Percentiles rank a stretch among this genome's conserved stretches.
Evolutionary conservation across 2,113 vertebrate genomes (phyloP).

Genomic region (Cyrtonyx montezumae): DNA sequence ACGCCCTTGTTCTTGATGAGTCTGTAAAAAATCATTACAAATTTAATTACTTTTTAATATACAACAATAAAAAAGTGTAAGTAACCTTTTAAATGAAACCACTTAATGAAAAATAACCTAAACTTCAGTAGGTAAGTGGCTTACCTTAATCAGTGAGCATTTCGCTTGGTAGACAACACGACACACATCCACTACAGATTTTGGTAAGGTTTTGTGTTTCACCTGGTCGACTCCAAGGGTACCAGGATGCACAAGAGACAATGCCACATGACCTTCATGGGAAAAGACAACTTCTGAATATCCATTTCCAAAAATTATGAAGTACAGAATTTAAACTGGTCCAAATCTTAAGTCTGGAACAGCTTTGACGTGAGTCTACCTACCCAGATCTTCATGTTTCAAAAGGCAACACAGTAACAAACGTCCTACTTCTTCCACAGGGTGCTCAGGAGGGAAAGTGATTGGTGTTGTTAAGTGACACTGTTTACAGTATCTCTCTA

Average conservation of each 20-base stretch:
- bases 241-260: conserved; percentile 92
- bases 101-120: neutral
- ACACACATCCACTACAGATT: conserved; percentile 96
- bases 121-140: neutral
- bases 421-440: conserved; percentile 97
- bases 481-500: conserved; percentile 96
- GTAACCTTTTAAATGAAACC: neutral
- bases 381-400: conserved; percentile 98
- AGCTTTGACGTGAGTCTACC: neutral
- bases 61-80: neutral
- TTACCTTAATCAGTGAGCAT: conserved; percentile 97
- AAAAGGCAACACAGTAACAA: conserved; percentile 95
- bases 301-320: neutral
- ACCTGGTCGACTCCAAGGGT: conserved; percentile 92
- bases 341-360: neutral
- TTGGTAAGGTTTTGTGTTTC: conserved; percentile 92
- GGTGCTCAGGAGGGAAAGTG: conserved; percentile 94
- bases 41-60: neutral
- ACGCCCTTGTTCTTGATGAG: conserved; percentile 97
- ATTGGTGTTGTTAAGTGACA: conserved; percentile 96
- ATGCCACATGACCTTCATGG: conserved; percentile 89
- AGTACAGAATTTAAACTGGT: neutral
- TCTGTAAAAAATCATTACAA: conserved; percentile 76
- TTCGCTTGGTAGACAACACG: conserved; percentile 98
- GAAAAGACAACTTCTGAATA: conserved; percentile 12